Evolutionary conservation across 2,113 vertebrate species (phyloP).

Genomic region (Circaetus cinerascens): DNA sequence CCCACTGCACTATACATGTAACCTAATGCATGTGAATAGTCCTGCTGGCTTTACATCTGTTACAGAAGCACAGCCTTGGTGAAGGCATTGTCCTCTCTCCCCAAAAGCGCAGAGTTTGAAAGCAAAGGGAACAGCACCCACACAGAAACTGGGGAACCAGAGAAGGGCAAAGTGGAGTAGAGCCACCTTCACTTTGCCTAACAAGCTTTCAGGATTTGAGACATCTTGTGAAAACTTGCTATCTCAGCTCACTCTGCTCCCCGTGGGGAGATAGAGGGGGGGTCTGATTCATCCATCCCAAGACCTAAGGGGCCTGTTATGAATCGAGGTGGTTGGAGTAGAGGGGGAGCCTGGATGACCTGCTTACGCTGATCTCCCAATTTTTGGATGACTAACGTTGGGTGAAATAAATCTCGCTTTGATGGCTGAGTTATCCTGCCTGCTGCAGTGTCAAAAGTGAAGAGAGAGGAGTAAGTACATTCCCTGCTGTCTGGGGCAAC

Average conservation of each 20-base stretch:
- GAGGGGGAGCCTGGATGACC: background rate
- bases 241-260: background rate
- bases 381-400: background rate
- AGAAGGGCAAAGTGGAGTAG: background rate
- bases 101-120: background rate
- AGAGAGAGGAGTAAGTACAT: background rate
- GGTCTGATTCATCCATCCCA: background rate
- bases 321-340: background rate
- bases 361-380: background rate
- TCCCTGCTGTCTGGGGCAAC: background rate
- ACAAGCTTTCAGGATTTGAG: background rate
- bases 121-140: background rate
- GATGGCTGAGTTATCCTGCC: background rate
- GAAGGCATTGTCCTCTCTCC: background rate
- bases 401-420: background rate
- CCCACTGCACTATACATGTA: background rate
- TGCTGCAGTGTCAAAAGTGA: background rate
- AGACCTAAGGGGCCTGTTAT: background rate
- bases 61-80: background rate
- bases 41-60: background rate
- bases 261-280: background rate
- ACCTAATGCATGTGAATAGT: background rate
- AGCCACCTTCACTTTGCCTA: background rate
- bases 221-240: background rate
- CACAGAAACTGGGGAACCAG: background rate